These are phyloP conservation scores for Neocrepidodera transversa DNA, from an alignment of 2,888 invertebrate species.

Conservation along the genomic window DNA sequence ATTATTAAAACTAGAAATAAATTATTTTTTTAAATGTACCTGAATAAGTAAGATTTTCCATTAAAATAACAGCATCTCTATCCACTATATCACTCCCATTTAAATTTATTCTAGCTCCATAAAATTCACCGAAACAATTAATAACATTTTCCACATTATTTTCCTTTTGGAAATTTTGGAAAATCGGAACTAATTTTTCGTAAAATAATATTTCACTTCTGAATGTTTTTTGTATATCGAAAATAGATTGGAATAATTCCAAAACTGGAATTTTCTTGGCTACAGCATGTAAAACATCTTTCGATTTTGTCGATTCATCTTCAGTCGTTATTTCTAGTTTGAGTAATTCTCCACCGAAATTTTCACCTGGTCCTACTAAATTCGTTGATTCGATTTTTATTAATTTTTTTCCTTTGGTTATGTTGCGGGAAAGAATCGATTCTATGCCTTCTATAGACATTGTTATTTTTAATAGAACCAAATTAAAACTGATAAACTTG, in stretches of 20 bases:
- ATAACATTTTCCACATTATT: conserved; percentile 54
- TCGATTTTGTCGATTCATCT: not conserved
- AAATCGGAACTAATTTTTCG: conserved; percentile 59
- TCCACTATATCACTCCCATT: conserved; percentile 54
- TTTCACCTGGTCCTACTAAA: conserved; percentile 8
- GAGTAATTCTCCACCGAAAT: conserved; percentile 13
- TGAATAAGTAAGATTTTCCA: conserved; percentile 65
- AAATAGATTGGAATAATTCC: conserved; percentile 54
- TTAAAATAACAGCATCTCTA: conserved; percentile 62
- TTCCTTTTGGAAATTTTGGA: conserved; percentile 59
- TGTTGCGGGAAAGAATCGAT: not conserved
- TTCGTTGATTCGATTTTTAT: not conserved
- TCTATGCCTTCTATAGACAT: conserved; percentile 11
- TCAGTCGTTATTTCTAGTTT: not conserved
- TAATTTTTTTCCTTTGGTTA: not conserved
- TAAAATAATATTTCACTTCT: conserved; percentile 65
- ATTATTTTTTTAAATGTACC: no score
- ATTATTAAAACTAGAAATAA: no score
- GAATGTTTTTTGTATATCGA: conserved; percentile 63
- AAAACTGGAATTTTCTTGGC: conserved; percentile 35
- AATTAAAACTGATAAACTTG: no score
- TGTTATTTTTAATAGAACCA: not conserved
- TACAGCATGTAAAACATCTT: conserved; percentile 13
- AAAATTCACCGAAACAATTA: conserved; percentile 53
- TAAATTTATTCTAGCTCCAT: conserved; percentile 46